Percentiles rank a stretch among this genome's conserved stretches.
These are phyloP conservation scores for Pteropus rufus DNA, from an alignment of 2,797 vertebrate species.

Conservation along the genomic window DNA sequence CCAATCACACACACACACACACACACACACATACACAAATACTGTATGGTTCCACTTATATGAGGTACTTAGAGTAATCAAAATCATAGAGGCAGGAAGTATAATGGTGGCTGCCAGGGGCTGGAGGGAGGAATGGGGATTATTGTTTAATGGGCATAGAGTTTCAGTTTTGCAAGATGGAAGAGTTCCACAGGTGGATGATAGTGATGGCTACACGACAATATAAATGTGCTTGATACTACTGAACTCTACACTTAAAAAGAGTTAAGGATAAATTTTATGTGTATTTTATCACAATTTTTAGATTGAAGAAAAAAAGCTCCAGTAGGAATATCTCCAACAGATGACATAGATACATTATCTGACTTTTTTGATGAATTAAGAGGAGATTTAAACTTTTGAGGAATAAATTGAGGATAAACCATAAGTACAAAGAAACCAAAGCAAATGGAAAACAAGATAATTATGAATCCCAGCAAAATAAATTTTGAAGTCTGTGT, in stretches of 20 bases:
- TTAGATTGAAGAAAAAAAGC: not conserved
- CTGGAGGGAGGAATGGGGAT: not conserved
- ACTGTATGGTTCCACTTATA: not conserved
- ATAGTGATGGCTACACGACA: not conserved
- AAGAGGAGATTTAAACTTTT: not conserved
- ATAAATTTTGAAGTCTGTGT: not conserved
- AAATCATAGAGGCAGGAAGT: not conserved
- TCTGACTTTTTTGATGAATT: not conserved
- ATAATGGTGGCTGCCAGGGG: not conserved
- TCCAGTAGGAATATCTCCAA: not conserved
- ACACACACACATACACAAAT: not conserved
- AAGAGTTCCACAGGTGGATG: not conserved
- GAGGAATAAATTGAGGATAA: not conserved
- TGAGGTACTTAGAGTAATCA: not conserved
- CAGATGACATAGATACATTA: not conserved
- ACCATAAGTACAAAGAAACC: not conserved
- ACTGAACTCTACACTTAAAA: too few species aligned
- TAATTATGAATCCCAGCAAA: not conserved
- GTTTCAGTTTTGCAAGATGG: not conserved
- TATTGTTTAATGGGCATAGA: not conserved
- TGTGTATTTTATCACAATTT: not conserved
- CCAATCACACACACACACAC: not conserved
- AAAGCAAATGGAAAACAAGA: not conserved
- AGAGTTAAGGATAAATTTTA: not conserved
- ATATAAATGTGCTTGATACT: too few species aligned